phyloP scores from a whole-genome alignment of 2,888 invertebrate genomes.

The Aleiodes alternator region DNA sequence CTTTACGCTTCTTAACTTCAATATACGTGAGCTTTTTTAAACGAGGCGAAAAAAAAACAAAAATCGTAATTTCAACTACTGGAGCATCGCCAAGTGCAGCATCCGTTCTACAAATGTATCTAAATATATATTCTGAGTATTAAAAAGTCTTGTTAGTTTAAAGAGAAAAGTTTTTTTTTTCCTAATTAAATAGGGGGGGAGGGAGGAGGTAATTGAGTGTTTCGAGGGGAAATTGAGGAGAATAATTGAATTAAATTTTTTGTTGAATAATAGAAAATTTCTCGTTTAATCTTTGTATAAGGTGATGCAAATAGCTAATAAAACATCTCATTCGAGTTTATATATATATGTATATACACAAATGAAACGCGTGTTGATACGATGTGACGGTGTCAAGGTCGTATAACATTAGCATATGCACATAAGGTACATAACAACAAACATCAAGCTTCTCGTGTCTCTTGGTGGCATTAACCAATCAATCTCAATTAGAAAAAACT shows the following conservation, averaged over 20 bases:
- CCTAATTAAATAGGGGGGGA: constrained; percentile 19
- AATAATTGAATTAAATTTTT: too few relatives aligned
- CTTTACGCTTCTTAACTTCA: too few relatives aligned
- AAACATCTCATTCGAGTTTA: constrained; percentile 3
- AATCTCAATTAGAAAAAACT: background rate
- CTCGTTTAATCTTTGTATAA: background rate
- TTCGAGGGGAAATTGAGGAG: too few relatives aligned
- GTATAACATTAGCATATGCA: constrained; percentile 51
- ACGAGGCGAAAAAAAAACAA: background rate
- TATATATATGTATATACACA: background rate
- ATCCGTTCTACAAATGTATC: constrained; percentile 71
- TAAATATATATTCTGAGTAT: constrained; percentile 64
- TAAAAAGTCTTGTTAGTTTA: background rate
- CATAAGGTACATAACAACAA: constrained; percentile 28
- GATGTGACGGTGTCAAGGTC: constrained; percentile 53
- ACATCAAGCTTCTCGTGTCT: constrained; percentile 25
- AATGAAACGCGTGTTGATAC: constrained; percentile 20
- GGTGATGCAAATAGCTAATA: background rate
- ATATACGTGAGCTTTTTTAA: too few relatives aligned
- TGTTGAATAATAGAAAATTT: constrained; percentile 7
- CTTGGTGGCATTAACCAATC: background rate
- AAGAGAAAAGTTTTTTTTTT: background rate
- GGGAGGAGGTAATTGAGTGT: too few relatives aligned
- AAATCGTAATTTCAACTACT: constrained; percentile 50
- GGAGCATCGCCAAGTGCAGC: constrained; percentile 68